Conservation (phyloP, 2,113 vertebrate species). For the Verasper variegatus region DNA sequence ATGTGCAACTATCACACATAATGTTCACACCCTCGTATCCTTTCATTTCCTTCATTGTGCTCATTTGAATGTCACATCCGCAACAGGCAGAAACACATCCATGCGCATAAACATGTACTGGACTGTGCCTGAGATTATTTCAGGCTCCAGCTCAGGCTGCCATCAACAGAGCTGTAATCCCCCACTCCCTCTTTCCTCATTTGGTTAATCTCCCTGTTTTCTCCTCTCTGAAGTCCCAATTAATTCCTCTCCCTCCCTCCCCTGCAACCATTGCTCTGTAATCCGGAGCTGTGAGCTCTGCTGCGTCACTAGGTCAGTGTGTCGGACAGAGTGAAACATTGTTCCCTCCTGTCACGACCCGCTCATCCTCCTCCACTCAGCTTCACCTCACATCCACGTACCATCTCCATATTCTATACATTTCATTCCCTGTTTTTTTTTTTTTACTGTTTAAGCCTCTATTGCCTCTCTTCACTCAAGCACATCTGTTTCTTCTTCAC, state of each 20-base stretch:
- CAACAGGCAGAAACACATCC: neutral
- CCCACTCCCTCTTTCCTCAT: conserved; percentile 46
- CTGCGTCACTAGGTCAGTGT: conserved; percentile 74
- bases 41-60: conserved; percentile 28
- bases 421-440: neutral
- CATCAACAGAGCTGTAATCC: conserved; percentile 62
- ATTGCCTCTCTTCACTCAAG: neutral
- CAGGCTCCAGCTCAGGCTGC: conserved; percentile 18
- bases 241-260: conserved; percentile 49
- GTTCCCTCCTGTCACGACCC: conserved; percentile 26
- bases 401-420: neutral
- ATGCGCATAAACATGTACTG: conserved; percentile 7
- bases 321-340: conserved; percentile 53
- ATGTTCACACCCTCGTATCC: neutral
- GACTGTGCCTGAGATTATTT: conserved; percentile 60
- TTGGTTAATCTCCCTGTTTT: conserved; percentile 72
- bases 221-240: conserved; percentile 39
- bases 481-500: conserved; percentile 18
- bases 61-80: conserved; percentile 5
- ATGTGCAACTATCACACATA: neutral
- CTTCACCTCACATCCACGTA: neutral
- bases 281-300: conserved; percentile 66
- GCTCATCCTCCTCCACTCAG: conserved; percentile 23
- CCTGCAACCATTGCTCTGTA: conserved; percentile 41
- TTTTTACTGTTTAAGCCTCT: conserved; percentile 18